These are phyloP conservation scores for Apodemia duryi DNA, from an alignment of 2,888 invertebrate genomes.

Conservation along the genomic window DNA sequence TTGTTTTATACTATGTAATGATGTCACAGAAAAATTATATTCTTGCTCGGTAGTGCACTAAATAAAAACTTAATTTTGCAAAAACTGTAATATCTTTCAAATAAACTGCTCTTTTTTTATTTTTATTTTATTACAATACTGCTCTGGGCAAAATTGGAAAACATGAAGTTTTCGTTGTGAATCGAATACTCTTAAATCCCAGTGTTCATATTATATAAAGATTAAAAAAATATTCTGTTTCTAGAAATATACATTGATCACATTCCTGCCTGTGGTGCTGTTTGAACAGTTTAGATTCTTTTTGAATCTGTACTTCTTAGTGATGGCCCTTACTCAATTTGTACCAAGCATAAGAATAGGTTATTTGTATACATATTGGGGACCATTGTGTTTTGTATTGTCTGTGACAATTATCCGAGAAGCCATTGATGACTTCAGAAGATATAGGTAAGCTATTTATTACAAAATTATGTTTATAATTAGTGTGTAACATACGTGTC, in stretches of 20 bases:
- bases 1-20: too few relatives aligned
- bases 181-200: too few relatives aligned
- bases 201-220: not conserved
- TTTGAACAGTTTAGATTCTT: constrained; percentile 99
- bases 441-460: constrained; percentile 79
- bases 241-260: constrained; percentile 96
- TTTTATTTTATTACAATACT: too few relatives aligned
- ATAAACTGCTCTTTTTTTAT: too few relatives aligned
- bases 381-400: constrained; percentile 97
- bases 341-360: constrained; percentile 98
- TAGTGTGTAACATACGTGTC: not conserved
- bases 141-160: too few relatives aligned
- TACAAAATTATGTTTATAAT: not conserved
- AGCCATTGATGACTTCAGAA: constrained; percentile 96
- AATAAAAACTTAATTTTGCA: too few relatives aligned
- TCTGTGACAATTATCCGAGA: constrained; percentile 97
- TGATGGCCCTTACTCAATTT: constrained; percentile 99
- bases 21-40: too few relatives aligned
- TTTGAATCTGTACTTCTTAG: constrained; percentile 97
- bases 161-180: too few relatives aligned
- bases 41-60: too few relatives aligned
- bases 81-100: too few relatives aligned
- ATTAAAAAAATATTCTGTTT: constrained; percentile 34
- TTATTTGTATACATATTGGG: constrained; percentile 99
- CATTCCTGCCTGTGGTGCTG: constrained; percentile 93